These are phyloP conservation scores for Rotaria sp. DNA, from an alignment of 2,888 invertebrate genomes.

Conservation along the genomic window DNA sequence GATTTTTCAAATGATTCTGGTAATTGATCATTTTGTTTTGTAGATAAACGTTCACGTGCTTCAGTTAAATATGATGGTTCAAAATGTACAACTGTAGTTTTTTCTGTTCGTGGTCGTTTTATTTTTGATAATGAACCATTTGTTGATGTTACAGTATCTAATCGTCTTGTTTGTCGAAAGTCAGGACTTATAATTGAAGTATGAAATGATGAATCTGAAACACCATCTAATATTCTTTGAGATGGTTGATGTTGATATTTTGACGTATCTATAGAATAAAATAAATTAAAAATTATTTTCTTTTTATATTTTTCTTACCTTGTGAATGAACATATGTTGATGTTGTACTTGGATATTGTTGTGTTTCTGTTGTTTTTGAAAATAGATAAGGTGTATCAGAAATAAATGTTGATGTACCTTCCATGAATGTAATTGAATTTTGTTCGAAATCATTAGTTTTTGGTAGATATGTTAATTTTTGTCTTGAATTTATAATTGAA, in stretches of 20 bases:
- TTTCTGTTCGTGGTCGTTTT: not conserved
- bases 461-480: not conserved
- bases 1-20: constrained; percentile 13
- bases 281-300: too few species aligned
- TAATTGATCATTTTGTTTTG: not conserved
- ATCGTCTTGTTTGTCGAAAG: not conserved
- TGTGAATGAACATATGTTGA: not conserved
- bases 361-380: not conserved
- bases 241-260: not conserved
- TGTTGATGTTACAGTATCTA: not conserved
- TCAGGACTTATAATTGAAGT: not conserved
- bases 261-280: not conserved
- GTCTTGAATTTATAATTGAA: not conserved
- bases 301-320: not conserved
- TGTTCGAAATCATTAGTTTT: not conserved
- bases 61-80: constrained; percentile 15
- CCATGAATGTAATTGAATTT: not conserved
- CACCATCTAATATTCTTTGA: not conserved
- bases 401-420: not conserved
- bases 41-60: not conserved
- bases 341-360: not conserved
- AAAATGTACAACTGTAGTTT: not conserved
- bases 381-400: constrained; percentile 1
- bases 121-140: not conserved
- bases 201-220: not conserved